These are phyloP conservation scores for Datnioides undecimradiatus DNA, from an alignment of 2,113 vertebrate species.

Conservation along the genomic window DNA sequence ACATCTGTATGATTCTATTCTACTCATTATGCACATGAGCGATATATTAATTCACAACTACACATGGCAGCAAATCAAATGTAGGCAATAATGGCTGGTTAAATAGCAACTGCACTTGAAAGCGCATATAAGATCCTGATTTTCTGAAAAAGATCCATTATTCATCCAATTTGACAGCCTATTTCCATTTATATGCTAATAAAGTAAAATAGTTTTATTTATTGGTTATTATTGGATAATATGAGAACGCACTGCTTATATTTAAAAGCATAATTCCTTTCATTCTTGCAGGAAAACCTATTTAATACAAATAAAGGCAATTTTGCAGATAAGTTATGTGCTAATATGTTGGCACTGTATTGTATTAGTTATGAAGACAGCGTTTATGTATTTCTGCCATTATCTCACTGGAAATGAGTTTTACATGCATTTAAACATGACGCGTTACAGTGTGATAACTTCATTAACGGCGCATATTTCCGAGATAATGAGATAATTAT, in stretches of 20 bases:
- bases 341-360: too few species aligned
- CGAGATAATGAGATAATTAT: neutral
- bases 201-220: too few species aligned
- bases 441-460: too few species aligned
- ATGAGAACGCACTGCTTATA: neutral
- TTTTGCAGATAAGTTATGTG: neutral
- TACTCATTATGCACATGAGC: too few species aligned
- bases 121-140: too few species aligned
- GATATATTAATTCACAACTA: neutral
- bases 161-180: neutral
- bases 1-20: too few species aligned
- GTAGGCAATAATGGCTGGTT: neutral
- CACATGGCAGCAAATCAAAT: neutral
- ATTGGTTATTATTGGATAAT: too few species aligned
- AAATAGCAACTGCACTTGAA: neutral
- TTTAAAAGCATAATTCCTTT: neutral
- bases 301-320: neutral
- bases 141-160: neutral
- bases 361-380: too few species aligned
- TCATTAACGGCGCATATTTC: too few species aligned
- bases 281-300: neutral
- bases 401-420: neutral
- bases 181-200: slow-evolving; percentile 7
- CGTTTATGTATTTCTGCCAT: neutral
- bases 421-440: neutral